Conservation (phyloP, 2,797 vertebrate genomes). For the Takifugu rubripes region DNA sequence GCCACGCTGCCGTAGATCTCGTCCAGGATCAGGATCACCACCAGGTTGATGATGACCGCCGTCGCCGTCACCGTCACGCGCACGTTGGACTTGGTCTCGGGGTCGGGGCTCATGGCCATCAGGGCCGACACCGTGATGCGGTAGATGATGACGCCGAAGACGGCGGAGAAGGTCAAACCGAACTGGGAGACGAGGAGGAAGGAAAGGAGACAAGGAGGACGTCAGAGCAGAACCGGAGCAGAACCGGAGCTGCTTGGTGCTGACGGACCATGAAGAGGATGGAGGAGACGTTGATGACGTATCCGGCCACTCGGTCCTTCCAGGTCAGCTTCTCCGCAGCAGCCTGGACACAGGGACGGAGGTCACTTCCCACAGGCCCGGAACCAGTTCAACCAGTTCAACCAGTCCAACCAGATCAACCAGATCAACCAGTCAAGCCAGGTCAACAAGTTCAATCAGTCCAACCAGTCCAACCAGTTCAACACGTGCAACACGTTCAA, state of each 20-base stretch:
- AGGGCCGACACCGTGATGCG: constrained; percentile 88
- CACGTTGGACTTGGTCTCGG: constrained; percentile 84
- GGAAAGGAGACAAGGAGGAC: constrained; percentile 7
- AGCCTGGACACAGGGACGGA: constrained; percentile 33
- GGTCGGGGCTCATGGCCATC: constrained; percentile 86
- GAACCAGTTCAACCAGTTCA: too few species aligned
- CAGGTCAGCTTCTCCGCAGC: constrained; percentile 86
- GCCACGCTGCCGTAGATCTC: constrained; percentile 95
- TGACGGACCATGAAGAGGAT: constrained; percentile 91
- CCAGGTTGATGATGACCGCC: constrained; percentile 93
- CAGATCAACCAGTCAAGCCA: too few species aligned
- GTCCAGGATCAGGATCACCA: constrained; percentile 94
- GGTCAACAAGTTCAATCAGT: too few species aligned
- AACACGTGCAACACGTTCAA: too few species aligned
- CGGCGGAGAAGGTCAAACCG: constrained; percentile 88
- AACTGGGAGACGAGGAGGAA: constrained; percentile 72
- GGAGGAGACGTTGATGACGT: constrained; percentile 87
- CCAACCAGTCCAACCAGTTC: too few species aligned
- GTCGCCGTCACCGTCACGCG: constrained; percentile 91
- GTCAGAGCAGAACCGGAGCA: too few species aligned
- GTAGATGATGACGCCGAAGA: constrained; percentile 93
- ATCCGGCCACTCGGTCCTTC: constrained; percentile 90
- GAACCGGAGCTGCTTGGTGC: too few species aligned
- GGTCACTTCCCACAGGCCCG: too few species aligned
- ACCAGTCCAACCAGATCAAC: too few species aligned